Conservation (phyloP, 1,140 invertebrate genomes). For the Stegodyphus dumicola region DNA sequence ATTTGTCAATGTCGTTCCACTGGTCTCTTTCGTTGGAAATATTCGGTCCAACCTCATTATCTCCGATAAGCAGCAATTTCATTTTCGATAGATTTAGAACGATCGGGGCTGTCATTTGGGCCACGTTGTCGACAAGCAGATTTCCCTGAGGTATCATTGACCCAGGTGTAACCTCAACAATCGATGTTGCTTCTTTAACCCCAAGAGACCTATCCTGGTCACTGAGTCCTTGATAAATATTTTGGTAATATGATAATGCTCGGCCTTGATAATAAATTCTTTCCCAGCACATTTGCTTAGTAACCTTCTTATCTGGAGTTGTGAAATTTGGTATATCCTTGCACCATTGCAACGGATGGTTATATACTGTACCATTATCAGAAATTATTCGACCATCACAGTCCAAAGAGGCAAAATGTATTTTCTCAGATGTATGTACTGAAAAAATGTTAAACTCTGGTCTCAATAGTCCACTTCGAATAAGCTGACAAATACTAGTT, state of each 20-base stretch:
- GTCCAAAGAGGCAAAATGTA: constrained; percentile 24
- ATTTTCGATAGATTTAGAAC: constrained; percentile 53
- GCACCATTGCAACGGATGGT: constrained; percentile 9
- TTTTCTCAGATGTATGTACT: constrained; percentile 18
- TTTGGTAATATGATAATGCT: background rate
- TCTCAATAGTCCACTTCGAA: background rate
- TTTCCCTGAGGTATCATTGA: constrained; percentile 26
- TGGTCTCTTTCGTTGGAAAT: constrained; percentile 5
- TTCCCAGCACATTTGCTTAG: constrained; percentile 3
- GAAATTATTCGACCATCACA: constrained; percentile 15
- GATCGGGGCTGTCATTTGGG: background rate
- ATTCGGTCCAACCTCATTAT: constrained; percentile 43
- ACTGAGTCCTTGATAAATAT: constrained; percentile 19
- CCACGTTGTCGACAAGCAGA: background rate
- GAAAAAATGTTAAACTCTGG: constrained; percentile 15
- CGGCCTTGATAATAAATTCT: constrained; percentile 50
- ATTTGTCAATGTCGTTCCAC: constrained; percentile 43
- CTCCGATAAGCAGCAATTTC: constrained; percentile 56
- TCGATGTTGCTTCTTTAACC: constrained; percentile 4
- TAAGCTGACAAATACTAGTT: background rate
- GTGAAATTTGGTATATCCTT: background rate
- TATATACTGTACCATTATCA: constrained; percentile 7
- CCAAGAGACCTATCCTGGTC: background rate
- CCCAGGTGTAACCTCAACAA: constrained; percentile 21
- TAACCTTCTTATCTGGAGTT: background rate